Conservation (phyloP, 2,113 vertebrate species). For the Alethe castanea region DNA sequence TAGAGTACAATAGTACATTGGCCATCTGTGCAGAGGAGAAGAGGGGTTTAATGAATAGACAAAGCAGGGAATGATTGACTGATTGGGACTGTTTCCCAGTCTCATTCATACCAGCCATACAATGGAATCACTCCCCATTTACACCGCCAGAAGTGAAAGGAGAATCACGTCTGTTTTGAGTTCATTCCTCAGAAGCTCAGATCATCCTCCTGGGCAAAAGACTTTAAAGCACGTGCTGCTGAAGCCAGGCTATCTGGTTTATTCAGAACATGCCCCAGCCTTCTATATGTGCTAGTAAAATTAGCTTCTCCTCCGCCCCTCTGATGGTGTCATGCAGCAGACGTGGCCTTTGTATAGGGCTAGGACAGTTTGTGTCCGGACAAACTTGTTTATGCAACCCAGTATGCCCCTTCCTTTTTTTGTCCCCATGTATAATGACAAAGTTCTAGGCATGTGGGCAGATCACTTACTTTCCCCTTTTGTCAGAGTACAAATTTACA, state of each 20-base stretch:
- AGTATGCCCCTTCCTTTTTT: constrained; percentile 54
- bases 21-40: constrained; percentile 68
- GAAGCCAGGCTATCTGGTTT: constrained; percentile 42
- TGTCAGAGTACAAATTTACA: constrained; percentile 67
- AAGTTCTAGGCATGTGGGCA: constrained; percentile 52
- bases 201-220: constrained; percentile 51
- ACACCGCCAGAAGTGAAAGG: constrained; percentile 60
- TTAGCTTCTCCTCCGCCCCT: constrained; percentile 14
- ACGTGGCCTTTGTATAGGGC: constrained; percentile 65
- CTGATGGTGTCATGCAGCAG: constrained; percentile 47
- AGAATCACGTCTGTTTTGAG: constrained; percentile 63
- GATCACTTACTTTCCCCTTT: constrained; percentile 64
- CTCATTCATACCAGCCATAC: constrained; percentile 65
- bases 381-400: constrained; percentile 59
- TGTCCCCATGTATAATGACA: constrained; percentile 48
- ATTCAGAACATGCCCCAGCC: constrained; percentile 29
- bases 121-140: constrained; percentile 67
- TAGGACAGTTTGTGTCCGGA: constrained; percentile 56
- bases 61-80: constrained; percentile 69
- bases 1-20: constrained; percentile 66
- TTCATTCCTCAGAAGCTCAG: constrained; percentile 58
- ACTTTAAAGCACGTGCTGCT: constrained; percentile 43
- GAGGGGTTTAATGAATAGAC: constrained; percentile 69
- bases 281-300: constrained; percentile 12
- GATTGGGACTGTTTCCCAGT: constrained; percentile 66